Evolutionary conservation across 1,140 invertebrate species (phyloP), one percentile per base, ranked within the genome.

Genomic region (Hesperophylax magnus): DNA sequence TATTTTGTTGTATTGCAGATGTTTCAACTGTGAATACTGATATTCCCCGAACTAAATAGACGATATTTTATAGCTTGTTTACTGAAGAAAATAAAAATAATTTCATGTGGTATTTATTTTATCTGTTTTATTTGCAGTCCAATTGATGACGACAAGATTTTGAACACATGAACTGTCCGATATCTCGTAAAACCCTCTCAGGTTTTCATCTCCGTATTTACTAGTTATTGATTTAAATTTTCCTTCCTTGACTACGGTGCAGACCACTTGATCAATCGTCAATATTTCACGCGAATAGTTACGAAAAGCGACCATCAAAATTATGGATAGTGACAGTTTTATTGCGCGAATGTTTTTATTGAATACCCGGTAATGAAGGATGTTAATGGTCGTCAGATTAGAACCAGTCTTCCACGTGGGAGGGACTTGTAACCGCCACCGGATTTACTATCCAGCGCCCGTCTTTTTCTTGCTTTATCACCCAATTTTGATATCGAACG

Each of bases 311-410:
- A 27, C 72, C 72, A 56, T 76, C 72, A 60, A 52, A 76, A 31
- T 76, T 76, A 72, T 76, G 31, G 39, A 76, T 60, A 58, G 72
- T 56, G 72, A 76, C 72, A 76, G 72, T 76, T 76, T 76, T 61
- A 76, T 61, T 7, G 53, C 18, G 24, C 31, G 60, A 76, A 76
- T 76, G 72, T 76, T 76, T 76, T 76, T 76, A 61, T 76, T 7
- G 53, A 34, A 53, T 72, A n/a, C 3, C 24, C 31, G 24, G 17
- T 58, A 76, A 58, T 60, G 72, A 60, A 52, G 47, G 47, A 31
- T 54, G 39, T 54, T n/a, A 54, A 18, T 17, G 69, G 22, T 11
- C 8, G 14, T 47, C 39, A 47, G 39, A 27, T 53, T 14, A 52
- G 47, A 20, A 20, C 39, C 14, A 14, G 52, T 18, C 22, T 15